phyloP scores from a whole-genome alignment of 1,140 invertebrate genomes.

The Formica exsecta region DNA sequence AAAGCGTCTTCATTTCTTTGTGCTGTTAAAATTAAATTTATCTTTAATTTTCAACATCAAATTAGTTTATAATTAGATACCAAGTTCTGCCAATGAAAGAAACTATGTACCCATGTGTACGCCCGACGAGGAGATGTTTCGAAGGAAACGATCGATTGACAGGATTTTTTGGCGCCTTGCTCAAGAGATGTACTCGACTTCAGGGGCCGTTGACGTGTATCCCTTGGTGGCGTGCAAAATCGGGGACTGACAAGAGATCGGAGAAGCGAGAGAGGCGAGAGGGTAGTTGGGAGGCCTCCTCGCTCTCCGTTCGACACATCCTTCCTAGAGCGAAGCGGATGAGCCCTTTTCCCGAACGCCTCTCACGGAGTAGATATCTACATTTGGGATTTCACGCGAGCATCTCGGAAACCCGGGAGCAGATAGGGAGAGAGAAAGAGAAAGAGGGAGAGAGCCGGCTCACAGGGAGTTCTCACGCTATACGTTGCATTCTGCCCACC shows the following conservation, averaged over 20 bases:
- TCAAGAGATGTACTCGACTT: slow-evolving; percentile 42
- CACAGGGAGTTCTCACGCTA: slow-evolving; percentile 74
- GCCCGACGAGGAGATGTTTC: slow-evolving; percentile 16
- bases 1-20: not conserved
- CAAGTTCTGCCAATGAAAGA: not conserved
- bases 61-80: slow-evolving; percentile 1
- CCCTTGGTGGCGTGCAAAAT: slow-evolving; percentile 53
- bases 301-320: slow-evolving; percentile 58
- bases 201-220: slow-evolving; percentile 52
- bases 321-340: slow-evolving; percentile 53
- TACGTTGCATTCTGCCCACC: slow-evolving; percentile 63
- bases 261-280: not conserved
- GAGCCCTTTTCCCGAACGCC: slow-evolving; percentile 64
- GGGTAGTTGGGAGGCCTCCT: slow-evolving; percentile 20
- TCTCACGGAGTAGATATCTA: slow-evolving; percentile 74
- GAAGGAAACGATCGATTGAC: slow-evolving; percentile 50
- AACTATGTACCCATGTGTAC: too few relatives aligned
- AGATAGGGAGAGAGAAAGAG: slow-evolving; percentile 8
- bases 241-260: slow-evolving; percentile 20
- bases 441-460: slow-evolving; percentile 45
- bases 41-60: not conserved
- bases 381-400: slow-evolving; percentile 74
- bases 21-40: not conserved
- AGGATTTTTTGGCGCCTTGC: slow-evolving; percentile 52
- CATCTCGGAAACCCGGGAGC: slow-evolving; percentile 66